Base-by-base conservation (phyloP, 2,888 invertebrate genomes). In the Sicus ferrugineus region DNA sequence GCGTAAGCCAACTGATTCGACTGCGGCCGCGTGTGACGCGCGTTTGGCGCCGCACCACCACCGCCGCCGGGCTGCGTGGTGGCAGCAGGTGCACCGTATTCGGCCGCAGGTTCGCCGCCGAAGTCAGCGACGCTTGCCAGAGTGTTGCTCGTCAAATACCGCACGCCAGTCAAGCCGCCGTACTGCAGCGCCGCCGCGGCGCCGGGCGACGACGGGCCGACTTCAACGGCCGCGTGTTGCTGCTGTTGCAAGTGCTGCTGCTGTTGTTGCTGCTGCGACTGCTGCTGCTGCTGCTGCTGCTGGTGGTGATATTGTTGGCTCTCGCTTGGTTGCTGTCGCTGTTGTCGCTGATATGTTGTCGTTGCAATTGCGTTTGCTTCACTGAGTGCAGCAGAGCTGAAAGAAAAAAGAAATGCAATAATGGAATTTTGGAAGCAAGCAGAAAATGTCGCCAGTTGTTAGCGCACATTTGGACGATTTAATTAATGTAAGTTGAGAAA, bases 1-100 rank as follows among this genome's bases (percentile, higher is more conserved):
- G 83, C 82, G 67, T 77, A 84, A 14, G 78, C 73, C 26, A 76
- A 77, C 72, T 84, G 85, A 70, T 84, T 83, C 2, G 85, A 84
- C 62, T 50, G 52, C 19, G 54, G 72, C 6, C 69, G 46, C 68
- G 3, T 70, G 48, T 26, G 56, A 19, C 34, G 48, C 28, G 19
- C 38, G 67, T n/a, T 59, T 23, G 71, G 71, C 26, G n/a, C n/a
- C n/a, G n/a, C n/a, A n/a, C n/a, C n/a, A n/a, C n/a, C n/a, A n/a
- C n/a, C n/a, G n/a, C n/a, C n/a, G n/a, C n/a, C n/a, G n/a, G n/a
- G n/a, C n/a, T n/a, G n/a, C 52, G 28, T 56, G 28, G 5, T 16
- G 23, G 28, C 31, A 1, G 19, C n/a, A 48, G 63, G 65, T 16
- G 30, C 21, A 70, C 67, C 74, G 73, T 42, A 76, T 52, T 65